These are phyloP conservation scores for Elaphurus davidianus DNA, from an alignment of 2,113 vertebrate species.

Conservation along the genomic window DNA sequence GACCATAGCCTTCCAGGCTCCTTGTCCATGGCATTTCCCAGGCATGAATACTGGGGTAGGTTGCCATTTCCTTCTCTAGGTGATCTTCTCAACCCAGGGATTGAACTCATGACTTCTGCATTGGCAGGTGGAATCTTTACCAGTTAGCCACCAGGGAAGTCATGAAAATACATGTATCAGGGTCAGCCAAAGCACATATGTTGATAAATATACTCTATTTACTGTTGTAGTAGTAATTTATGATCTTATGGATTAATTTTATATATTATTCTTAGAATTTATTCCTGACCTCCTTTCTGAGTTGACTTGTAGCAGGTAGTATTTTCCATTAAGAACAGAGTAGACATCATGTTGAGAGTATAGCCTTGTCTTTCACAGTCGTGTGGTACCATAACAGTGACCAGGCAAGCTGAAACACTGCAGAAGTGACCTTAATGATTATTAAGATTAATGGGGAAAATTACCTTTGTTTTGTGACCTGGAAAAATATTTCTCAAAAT, in stretches of 20 bases:
- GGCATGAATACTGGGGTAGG: neutral
- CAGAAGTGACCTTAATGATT: neutral
- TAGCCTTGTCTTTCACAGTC: neutral
- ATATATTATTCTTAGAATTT: neutral
- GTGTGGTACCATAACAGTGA: neutral
- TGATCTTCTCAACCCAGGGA: neutral
- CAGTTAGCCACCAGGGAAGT: neutral
- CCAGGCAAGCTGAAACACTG: neutral
- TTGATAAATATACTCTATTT: neutral
- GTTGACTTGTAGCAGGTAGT: neutral
- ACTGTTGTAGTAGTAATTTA: neutral
- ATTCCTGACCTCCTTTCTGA: neutral
- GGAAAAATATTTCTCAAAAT: neutral
- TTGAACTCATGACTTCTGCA: neutral
- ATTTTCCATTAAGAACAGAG: neutral
- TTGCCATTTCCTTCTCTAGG: neutral
- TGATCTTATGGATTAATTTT: neutral
- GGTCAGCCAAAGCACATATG: neutral
- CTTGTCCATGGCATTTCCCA: neutral
- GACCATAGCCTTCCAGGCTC: neutral
- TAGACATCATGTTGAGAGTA: neutral
- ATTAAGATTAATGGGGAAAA: neutral
- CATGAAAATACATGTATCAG: neutral
- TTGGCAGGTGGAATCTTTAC: neutral
- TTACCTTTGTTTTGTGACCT: neutral